Base-by-base conservation (phyloP, 2,113 vertebrate species). In the Dipodomys merriami region DNA sequence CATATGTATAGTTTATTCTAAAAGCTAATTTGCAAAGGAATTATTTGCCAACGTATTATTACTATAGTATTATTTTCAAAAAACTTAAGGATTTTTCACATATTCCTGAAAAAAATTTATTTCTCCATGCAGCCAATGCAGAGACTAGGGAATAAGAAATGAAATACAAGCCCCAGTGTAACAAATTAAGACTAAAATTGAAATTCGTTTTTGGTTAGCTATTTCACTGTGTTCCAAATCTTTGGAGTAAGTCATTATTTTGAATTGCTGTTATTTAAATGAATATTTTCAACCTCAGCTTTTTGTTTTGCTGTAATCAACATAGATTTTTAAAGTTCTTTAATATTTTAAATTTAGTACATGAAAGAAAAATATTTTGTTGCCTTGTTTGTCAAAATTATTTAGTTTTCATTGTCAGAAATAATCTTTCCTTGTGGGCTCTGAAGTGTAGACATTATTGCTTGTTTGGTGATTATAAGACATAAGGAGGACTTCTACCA, bases 201-300 rank as follows among this genome's bases (percentile, higher is more conserved):
- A 94, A 94, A 67, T 93, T 10, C 44, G 62, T 19, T 9, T 85
- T 82, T 88, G 53, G 53, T 82, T 90, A 67, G 78, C 46, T 90
- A 30, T 67, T 76, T 91, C 67, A 71, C 35, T 76, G 3, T 86
- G 39, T 81, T 79, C 89, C 78, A 19, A 11, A 79, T 35, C n/a
- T 91, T 74, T 94, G 57, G 69, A 60, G 64, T 84, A 69, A 86
- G 57, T 90, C 30, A 22, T 82, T 94, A 74, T 81, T 93, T 95
- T 95, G 81, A 90, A 91, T 90, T 95, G 73, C 85, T 78, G 4
- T 67, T 18, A 90, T n/a, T 84, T 88, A 88, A 93, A 60, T 86
- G 46, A 68, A 1, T 91, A 64, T 91, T 89, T 83, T 86, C 22
- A 87, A 35, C 9, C 57, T 96, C 1, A 68, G n/a, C 25, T 72